These are phyloP conservation scores for Macrosoma leucophasiata DNA, from an alignment of 2,888 invertebrate genomes.

Conservation along the genomic window DNA sequence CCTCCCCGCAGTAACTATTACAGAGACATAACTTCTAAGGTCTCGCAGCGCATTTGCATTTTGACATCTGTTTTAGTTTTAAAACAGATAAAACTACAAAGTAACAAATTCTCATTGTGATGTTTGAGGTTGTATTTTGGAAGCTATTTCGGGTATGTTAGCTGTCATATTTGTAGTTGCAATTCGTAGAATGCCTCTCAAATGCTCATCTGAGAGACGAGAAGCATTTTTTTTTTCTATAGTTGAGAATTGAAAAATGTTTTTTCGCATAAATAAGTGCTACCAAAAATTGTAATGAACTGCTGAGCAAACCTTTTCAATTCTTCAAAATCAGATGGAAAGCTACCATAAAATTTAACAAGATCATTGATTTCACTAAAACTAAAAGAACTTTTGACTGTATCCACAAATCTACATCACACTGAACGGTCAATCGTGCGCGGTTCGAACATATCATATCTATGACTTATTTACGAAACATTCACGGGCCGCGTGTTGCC, in stretches of 20 bases:
- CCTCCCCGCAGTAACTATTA: no score
- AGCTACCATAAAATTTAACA: conserved; percentile 18
- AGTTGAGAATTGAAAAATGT: conserved; percentile 13
- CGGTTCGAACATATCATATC: no score
- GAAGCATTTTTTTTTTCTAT: conserved; percentile 15
- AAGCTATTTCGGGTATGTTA: conserved; percentile 15
- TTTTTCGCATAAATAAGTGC: conserved; percentile 12
- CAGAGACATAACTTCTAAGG: no score
- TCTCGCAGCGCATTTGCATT: no score
- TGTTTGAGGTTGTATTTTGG: conserved; percentile 21
- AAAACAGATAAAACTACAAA: conserved; percentile 11
- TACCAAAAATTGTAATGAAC: conserved; percentile 13
- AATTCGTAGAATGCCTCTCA: conserved; percentile 19
- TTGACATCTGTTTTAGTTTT: no score
- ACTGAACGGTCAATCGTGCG: no score
- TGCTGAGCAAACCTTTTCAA: conserved; percentile 21
- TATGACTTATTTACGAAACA: no score
- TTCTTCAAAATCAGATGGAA: conserved; percentile 19
- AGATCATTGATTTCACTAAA: conserved; percentile 16
- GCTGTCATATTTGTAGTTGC: conserved; percentile 14
- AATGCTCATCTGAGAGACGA: conserved; percentile 20
- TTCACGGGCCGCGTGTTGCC: no score
- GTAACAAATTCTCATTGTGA: conserved; percentile 11
- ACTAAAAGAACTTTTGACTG: conserved; percentile 17
- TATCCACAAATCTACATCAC: no score